Conservation (phyloP, 2,113 vertebrate genomes). For the Eudyptes chrysolophus region DNA sequence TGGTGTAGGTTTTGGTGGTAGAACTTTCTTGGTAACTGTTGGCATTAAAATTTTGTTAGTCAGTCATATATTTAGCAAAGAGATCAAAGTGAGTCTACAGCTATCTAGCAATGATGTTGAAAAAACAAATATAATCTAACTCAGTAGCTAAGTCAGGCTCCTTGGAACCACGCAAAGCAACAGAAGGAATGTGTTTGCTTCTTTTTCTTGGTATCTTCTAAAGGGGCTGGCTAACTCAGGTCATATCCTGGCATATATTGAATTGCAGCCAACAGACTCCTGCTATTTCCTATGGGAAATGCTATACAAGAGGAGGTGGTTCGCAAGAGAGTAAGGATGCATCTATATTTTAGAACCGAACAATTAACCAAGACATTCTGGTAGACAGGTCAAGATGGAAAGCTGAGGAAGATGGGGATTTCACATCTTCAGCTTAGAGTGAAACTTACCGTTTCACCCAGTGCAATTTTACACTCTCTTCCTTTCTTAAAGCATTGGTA, state of each 20-base stretch:
- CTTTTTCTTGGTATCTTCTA: background rate
- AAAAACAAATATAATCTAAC: background rate
- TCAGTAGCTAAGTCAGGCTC: background rate
- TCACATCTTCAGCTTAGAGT: background rate
- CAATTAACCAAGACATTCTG: background rate
- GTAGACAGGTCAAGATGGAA: background rate
- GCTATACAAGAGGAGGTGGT: background rate
- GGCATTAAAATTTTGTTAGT: constrained; percentile 71
- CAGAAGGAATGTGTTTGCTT: background rate
- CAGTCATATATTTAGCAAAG: constrained; percentile 37
- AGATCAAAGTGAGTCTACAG: background rate
- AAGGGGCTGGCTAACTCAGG: background rate
- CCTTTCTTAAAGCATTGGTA: background rate
- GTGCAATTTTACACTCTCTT: background rate
- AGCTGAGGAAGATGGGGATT: background rate
- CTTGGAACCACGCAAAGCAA: background rate
- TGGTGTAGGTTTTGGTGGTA: constrained; percentile 75
- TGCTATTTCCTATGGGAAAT: background rate
- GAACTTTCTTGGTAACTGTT: constrained; percentile 79
- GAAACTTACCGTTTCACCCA: background rate
- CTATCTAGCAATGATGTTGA: background rate
- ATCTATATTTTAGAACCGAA: background rate
- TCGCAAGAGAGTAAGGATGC: background rate
- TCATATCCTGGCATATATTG: background rate
- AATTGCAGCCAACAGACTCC: background rate